A percentile compares a stretch with the other conserved stretches of the same genome.
These are phyloP conservation scores for Cephus runcator DNA, from an alignment of 2,888 invertebrate genomes.

Conservation along the genomic window DNA sequence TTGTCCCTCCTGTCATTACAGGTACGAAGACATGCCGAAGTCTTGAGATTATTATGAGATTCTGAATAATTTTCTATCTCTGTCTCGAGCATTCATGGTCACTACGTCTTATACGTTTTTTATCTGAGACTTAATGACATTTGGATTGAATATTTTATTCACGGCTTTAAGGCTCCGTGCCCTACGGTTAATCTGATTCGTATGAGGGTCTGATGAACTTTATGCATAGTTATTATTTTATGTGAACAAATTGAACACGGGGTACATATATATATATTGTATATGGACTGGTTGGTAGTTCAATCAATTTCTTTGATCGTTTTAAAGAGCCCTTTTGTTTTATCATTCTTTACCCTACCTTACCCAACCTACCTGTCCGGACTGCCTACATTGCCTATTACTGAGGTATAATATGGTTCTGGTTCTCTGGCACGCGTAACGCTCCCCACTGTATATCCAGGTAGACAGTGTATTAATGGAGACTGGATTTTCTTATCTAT, in stretches of 20 bases:
- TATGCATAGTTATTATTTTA: background rate
- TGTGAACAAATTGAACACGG: background rate
- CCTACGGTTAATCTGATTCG: background rate
- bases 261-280: background rate
- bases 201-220: background rate
- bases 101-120: background rate
- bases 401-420: background rate
- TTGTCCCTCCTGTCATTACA: constrained; percentile 26
- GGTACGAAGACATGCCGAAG: constrained; percentile 2
- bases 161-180: background rate
- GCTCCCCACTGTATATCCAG: background rate
- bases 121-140: background rate
- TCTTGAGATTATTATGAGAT: constrained; percentile 1
- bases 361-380: background rate
- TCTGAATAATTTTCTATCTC: background rate
- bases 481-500: constrained; percentile 10
- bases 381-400: background rate
- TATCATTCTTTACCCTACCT: background rate
- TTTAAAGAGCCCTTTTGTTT: background rate
- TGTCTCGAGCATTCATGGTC: background rate
- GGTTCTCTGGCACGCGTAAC: background rate
- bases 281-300: background rate
- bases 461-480: background rate
- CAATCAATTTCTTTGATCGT: background rate
- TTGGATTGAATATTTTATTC: constrained; percentile 2